phyloP scores from a whole-genome alignment of 2,888 invertebrate species.

The Geophilus truncorum region DNA sequence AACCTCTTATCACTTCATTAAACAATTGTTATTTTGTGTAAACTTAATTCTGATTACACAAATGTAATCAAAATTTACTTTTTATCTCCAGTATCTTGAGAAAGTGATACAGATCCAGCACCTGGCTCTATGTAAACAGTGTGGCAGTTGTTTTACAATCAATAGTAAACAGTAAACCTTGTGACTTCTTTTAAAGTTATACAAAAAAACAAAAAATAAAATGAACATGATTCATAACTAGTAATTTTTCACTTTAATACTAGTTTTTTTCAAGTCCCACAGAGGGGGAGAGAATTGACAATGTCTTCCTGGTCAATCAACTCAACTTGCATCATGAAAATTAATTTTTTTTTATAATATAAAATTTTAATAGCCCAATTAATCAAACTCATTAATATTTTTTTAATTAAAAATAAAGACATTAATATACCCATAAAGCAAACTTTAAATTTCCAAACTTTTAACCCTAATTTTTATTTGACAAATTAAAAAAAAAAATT shows the following conservation, averaged over 20 bases:
- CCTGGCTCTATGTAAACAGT: background rate
- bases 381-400: background rate
- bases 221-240: background rate
- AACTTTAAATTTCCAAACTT: background rate
- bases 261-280: background rate
- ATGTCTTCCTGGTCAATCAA: constrained; percentile 13
- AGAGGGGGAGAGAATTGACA: background rate
- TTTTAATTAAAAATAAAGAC: too few species aligned
- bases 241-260: background rate
- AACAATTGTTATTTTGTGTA: background rate
- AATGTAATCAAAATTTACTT: background rate
- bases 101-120: background rate
- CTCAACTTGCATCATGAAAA: background rate
- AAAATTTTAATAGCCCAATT: background rate
- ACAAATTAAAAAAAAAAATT: background rate
- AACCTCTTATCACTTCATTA: too few species aligned
- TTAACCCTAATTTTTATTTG: background rate
- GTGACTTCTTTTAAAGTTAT: background rate
- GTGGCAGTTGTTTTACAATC: background rate
- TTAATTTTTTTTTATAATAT: background rate
- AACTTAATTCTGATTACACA: background rate
- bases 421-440: background rate
- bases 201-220: too few species aligned
- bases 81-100: background rate
- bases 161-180: background rate